Percentiles rank a stretch among this genome's conserved stretches.
Evolutionary conservation across 2,113 vertebrate genomes (phyloP).

Genomic region (Salvelinus alpinus): DNA sequence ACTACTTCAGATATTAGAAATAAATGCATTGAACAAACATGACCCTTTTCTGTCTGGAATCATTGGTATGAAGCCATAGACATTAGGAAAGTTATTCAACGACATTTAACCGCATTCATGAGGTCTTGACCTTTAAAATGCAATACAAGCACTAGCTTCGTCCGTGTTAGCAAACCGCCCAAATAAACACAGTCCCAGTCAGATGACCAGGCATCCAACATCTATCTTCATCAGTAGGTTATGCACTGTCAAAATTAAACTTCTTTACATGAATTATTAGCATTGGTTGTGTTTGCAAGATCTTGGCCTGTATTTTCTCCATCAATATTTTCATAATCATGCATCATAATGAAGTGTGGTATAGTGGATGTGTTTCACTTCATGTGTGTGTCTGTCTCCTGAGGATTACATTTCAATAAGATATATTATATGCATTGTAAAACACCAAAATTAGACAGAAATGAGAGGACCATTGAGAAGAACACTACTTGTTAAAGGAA

Average conservation of each 20-base stretch:
- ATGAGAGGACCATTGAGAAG: background rate
- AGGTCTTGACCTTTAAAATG: background rate
- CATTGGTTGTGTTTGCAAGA: no score
- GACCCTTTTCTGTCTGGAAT: constrained; percentile 4
- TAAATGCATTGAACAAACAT: constrained; percentile 59
- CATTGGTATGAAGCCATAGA: background rate
- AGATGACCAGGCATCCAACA: no score
- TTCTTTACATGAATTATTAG: no score
- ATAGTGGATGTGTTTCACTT: background rate
- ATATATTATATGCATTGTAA: background rate
- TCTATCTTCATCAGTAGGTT: no score
- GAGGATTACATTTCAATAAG: background rate
- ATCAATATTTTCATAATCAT: no score
- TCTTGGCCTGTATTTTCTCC: no score
- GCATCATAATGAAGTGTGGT: no score
- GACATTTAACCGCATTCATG: background rate
- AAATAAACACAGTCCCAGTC: no score
- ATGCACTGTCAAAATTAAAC: no score
- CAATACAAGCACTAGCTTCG: no score
- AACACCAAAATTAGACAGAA: background rate
- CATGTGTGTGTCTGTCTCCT: background rate
- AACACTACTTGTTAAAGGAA: background rate
- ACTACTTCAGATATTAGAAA: constrained; percentile 51
- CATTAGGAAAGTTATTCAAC: background rate
- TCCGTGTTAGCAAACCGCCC: no score